Conservation (phyloP, 2,797 vertebrate genomes). For the Paedocypris micromegethes region DNA sequence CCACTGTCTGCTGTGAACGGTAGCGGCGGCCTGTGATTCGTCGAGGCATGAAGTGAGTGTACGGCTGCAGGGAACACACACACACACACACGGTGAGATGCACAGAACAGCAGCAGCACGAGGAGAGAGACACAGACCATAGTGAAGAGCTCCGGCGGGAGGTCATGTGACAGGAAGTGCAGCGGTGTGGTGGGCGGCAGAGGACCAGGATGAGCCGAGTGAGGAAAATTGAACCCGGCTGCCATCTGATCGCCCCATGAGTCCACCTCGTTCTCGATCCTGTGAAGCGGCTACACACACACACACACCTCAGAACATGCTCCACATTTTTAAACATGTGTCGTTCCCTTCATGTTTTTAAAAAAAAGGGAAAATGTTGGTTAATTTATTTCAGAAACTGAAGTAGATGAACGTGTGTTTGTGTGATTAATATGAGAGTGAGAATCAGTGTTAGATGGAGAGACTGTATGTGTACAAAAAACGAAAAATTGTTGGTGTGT, state of each 20-base stretch:
- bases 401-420: too few species aligned
- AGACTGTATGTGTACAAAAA: too few species aligned
- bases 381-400: too few species aligned
- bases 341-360: too few species aligned
- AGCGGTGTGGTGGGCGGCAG: slow-evolving; percentile 87
- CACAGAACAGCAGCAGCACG: neutral
- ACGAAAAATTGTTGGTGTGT: too few species aligned
- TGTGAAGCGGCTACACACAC: slow-evolving; percentile 81
- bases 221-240: slow-evolving; percentile 84
- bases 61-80: slow-evolving; percentile 69
- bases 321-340: neutral
- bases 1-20: slow-evolving; percentile 84
- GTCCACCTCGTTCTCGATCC: slow-evolving; percentile 96
- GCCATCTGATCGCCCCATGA: slow-evolving; percentile 89
- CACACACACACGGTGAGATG: neutral
- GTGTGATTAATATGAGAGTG: too few species aligned
- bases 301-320: neutral
- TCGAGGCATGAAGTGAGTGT: slow-evolving; percentile 91
- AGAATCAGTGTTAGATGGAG: too few species aligned
- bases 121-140: slow-evolving; percentile 71
- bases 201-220: slow-evolving; percentile 74
- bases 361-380: too few species aligned
- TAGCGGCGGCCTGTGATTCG: slow-evolving; percentile 87
- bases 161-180: slow-evolving; percentile 91
- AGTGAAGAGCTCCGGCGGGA: slow-evolving; percentile 90